These are phyloP conservation scores for Betta splendens DNA, from an alignment of 2,797 vertebrate genomes.

Conservation along the genomic window DNA sequence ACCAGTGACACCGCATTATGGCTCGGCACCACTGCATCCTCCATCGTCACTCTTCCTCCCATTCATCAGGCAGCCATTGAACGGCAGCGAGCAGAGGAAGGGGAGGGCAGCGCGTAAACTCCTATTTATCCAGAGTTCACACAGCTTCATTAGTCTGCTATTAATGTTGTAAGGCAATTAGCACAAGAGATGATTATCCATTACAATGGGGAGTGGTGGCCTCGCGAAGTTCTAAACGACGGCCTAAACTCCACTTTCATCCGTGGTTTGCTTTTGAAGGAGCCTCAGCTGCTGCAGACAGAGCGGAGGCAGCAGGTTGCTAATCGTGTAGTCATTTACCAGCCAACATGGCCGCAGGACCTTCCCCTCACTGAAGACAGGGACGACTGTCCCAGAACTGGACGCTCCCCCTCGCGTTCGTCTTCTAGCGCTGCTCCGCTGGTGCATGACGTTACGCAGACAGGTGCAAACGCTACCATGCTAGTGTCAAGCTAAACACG, in stretches of 20 bases:
- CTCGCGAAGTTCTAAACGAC: not conserved
- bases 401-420: too few relatives aligned
- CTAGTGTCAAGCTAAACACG: too few relatives aligned
- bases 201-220: conserved; percentile 4
- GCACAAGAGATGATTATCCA: conserved; percentile 34
- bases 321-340: too few relatives aligned
- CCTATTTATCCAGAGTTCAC: conserved; percentile 49
- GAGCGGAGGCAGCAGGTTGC: too few relatives aligned
- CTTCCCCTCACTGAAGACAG: too few relatives aligned
- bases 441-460: too few relatives aligned
- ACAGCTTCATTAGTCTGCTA: conserved; percentile 30
- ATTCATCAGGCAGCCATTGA: conserved; percentile 67
- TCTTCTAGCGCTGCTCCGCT: too few relatives aligned
- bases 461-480: too few relatives aligned
- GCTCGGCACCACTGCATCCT: conserved; percentile 53
- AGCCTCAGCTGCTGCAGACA: too few relatives aligned
- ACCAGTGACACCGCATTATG: conserved; percentile 76
- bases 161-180: conserved; percentile 40
- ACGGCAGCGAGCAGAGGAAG: conserved; percentile 24
- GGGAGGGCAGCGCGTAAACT: conserved; percentile 39
- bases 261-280: not conserved
- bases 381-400: too few relatives aligned
- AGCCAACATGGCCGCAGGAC: too few relatives aligned
- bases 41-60: conserved; percentile 44
- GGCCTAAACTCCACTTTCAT: not conserved